Base-by-base conservation (phyloP, 2,888 invertebrate genomes). In the Zygaena filipendulae region DNA sequence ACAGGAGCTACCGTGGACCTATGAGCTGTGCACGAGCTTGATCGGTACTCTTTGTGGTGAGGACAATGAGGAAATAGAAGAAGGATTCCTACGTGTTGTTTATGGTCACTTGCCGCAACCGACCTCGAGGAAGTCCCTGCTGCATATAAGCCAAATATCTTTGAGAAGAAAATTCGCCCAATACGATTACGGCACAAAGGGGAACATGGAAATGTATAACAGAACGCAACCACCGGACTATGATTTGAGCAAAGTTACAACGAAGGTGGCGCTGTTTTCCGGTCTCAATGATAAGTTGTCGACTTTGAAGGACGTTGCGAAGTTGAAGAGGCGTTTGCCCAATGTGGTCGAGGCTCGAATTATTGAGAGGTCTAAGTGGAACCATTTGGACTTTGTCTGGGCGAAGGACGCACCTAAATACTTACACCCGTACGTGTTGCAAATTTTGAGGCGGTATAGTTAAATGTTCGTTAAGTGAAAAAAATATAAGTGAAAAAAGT, bases 371-470 rank as follows among this genome's bases (percentile, higher is more conserved):
- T 27, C 28, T 1, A 12, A 18, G 3, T 60, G 49, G 41, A 55
- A 49, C 16, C 66, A 66, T 29, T 29, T 58, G 2, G 64, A 61
- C 20, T 49, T 49, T 11, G 22, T 57, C n/a, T 45, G 43, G 43
- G 48, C 43, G 4, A 32, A 37, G 21, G 29, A 35, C 18, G 39
- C 36, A 23, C 13, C 30, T n/a, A 23, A 25, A 3, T 43, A 43
- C 29, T 28, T 49, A 19, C 39, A 36, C 25, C 41, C 40, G 1
- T 32, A 39, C 19, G 32, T 49, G 26, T 30, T 33, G n/a, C n/a
- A n/a, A n/a, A n/a, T n/a, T n/a, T n/a, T n/a, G n/a, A n/a, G n/a
- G n/a, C n/a, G n/a, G n/a, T n/a, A n/a, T n/a, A n/a, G n/a, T n/a
- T n/a, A n/a, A n/a, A n/a, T n/a, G n/a, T n/a, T n/a, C n/a, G n/a